Conservation (phyloP, 2,797 vertebrate genomes). For the Rhinella marina region DNA sequence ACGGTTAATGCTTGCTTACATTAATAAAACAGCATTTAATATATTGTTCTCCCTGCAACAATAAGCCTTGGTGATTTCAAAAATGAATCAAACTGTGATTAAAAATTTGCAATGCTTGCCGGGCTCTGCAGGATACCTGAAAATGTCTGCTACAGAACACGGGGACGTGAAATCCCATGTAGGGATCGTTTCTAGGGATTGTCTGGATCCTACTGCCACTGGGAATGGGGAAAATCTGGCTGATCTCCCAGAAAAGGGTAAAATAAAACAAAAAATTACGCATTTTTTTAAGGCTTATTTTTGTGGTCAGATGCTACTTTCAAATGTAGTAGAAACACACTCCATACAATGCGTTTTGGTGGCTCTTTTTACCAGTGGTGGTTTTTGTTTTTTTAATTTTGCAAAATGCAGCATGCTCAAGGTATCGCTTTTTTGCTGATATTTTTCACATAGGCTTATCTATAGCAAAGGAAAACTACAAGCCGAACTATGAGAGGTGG, state of each 20-base stretch:
- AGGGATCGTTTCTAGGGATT: not conserved
- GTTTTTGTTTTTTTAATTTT: too few species aligned
- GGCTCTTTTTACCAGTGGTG: too few species aligned
- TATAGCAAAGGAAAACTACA: too few species aligned
- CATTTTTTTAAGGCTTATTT: too few species aligned
- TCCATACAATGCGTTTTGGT: too few species aligned
- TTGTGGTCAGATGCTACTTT: too few species aligned
- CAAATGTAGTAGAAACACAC: too few species aligned
- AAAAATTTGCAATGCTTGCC: conserved; percentile 5
- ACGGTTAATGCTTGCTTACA: not conserved
- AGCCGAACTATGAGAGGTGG: too few species aligned
- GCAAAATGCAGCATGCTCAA: too few species aligned
- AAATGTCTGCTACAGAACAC: not conserved
- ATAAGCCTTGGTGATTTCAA: not conserved
- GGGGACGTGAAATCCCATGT: not conserved
- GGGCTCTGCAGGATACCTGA: conserved; percentile 18
- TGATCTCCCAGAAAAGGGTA: not conserved
- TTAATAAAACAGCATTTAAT: not conserved
- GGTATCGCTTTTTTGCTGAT: too few species aligned
- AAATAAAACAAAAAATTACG: not conserved
- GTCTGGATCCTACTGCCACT: not conserved
- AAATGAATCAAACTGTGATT: conserved; percentile 21
- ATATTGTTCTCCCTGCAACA: not conserved
- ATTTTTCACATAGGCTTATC: too few species aligned
- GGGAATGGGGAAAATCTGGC: not conserved